Percentiles rank a stretch among this genome's conserved stretches.
These are phyloP conservation scores for Brachionus manjavacas DNA, from an alignment of 1,140 invertebrate species.

Conservation along the genomic window DNA sequence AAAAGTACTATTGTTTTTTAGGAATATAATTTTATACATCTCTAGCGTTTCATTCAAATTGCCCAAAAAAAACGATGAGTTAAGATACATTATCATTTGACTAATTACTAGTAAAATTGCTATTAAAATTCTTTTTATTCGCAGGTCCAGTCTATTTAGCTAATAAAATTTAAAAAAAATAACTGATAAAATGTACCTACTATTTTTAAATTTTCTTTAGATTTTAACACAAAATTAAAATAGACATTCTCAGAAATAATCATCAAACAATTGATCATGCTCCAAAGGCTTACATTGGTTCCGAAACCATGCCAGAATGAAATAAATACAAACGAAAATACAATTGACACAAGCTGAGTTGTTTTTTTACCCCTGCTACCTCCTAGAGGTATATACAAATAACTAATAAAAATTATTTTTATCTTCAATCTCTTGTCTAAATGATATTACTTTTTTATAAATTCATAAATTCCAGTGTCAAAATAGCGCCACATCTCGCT, in stretches of 20 bases:
- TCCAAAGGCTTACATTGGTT: constrained; percentile 4
- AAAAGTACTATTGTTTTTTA: neutral
- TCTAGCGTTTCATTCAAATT: constrained; percentile 2
- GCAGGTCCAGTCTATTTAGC: neutral
- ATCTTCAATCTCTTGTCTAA: neutral
- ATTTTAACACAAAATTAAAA: neutral
- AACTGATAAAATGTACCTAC: neutral
- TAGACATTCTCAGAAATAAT: neutral
- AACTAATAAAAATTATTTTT: neutral
- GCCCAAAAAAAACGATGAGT: constrained; percentile 4
- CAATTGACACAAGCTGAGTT: neutral
- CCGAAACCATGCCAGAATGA: constrained; percentile 34
- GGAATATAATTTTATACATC: neutral
- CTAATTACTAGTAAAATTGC: neutral
- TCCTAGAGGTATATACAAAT: constrained; percentile 39
- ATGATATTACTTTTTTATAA: constrained; percentile 20
- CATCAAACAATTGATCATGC: neutral
- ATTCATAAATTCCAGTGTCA: constrained; percentile 40
- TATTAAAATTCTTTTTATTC: neutral
- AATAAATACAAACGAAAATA: constrained; percentile 26
- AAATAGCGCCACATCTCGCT: constrained; percentile 37
- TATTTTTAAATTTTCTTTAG: neutral
- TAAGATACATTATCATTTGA: neutral
- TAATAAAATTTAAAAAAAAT: neutral
- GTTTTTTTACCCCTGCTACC: constrained; percentile 12